Evolutionary conservation across 2,888 invertebrate species (phyloP), one percentile per base, ranked within the genome.

Genomic region (Ectropis crepuscularia): DNA sequence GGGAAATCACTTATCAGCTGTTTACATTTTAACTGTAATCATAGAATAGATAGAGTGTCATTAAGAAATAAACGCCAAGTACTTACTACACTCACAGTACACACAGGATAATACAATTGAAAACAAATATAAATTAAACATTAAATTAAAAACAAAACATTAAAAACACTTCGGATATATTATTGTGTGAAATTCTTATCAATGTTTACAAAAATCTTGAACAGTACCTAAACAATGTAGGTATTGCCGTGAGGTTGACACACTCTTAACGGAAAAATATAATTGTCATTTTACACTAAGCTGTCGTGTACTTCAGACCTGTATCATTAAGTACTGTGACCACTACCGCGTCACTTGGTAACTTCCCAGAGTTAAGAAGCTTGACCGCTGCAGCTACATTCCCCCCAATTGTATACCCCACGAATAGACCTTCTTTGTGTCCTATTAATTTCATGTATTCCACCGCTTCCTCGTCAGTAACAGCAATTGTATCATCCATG

Each of bases 331-430:
- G 85, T 1, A 82, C 41, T 5, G 91, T 92, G 2, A 90, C 90
- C 0, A 92, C 86, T 90, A 92, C 92, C 5, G 92, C 81, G 68
- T 90, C 87, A 45, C 81, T 70, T 0, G 89, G 87, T 38, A 92
- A 63, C 58, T 72, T 69, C 0, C 92, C 92, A 1, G 90, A 90
- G 47, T 87, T 73, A 61, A 92, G 67, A 37, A 92, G 77, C 55
- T 87, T 85, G 5, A 89, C 87, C 0, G 91, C 91, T 0, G 90
- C 92, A 6, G 90, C 90, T 6, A 91, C 85, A 61, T 92, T 92
- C 2, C 90, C 92, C 0, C 85, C 92, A 61, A 91, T 90, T 5
- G 92, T 91, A 68, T 90, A 92, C 6, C 92, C 92, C 45, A 91
- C 89, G 68, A 83, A 92, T 62, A 92, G 63, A 36, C 92, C 92